Conservation (phyloP, 1,140 invertebrate genomes). For the Anadara kagoshimensis region DNA sequence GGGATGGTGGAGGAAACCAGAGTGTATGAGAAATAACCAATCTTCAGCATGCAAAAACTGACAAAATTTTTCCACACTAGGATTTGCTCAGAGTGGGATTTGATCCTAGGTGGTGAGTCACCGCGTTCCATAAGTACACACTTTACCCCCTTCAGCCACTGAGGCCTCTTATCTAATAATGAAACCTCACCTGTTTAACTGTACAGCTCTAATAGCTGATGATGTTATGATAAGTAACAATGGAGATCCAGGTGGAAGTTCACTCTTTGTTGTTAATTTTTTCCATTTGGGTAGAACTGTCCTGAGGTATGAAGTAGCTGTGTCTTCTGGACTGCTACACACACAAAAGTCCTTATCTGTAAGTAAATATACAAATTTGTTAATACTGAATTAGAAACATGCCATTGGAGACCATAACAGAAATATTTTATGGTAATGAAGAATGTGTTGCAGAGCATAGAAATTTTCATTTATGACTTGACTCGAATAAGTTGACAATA, state of each 20-base stretch:
- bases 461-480: conserved; percentile 12
- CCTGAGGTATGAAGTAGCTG: conserved; percentile 50
- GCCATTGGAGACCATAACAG: not conserved
- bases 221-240: conserved; percentile 58
- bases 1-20: too few species aligned
- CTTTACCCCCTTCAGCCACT: too few species aligned
- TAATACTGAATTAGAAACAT: not conserved
- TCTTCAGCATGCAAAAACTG: too few species aligned
- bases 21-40: too few species aligned
- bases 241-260: conserved; percentile 54
- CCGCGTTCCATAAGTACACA: too few species aligned
- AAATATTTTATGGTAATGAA: not conserved
- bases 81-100: too few species aligned
- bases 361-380: conserved; percentile 13
- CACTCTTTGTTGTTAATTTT: conserved; percentile 47
- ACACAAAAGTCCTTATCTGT: conserved; percentile 51
- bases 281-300: conserved; percentile 62
- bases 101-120: too few species aligned
- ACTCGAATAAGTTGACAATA: too few species aligned
- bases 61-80: too few species aligned
- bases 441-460: conserved; percentile 4
- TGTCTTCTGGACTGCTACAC: conserved; percentile 34
- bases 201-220: conserved; percentile 64
- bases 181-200: conserved; percentile 59
- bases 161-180: too few species aligned